Conservation (phyloP, 2,888 invertebrate species). For the Prosopocoilus inquinatus region DNA sequence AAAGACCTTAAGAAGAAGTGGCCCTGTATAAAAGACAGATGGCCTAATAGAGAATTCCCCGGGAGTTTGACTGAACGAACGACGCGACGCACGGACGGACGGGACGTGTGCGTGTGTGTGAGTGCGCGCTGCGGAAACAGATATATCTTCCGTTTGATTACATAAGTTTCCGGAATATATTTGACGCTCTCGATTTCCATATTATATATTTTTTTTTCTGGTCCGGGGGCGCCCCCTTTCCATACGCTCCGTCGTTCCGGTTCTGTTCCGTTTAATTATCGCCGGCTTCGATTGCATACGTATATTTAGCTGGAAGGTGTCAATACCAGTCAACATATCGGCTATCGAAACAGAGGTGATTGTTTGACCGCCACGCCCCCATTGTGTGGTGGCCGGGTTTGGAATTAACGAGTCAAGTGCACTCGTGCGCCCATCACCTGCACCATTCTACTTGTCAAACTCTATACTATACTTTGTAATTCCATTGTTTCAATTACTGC, state of each 20-base stretch:
- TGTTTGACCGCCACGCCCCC: constrained; percentile 38
- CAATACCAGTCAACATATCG: constrained; percentile 38
- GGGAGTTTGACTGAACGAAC: constrained; percentile 25
- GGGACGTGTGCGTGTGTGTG: no score
- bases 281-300: constrained; percentile 18
- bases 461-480: constrained; percentile 15
- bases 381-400: constrained; percentile 28
- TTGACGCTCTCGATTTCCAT: constrained; percentile 16
- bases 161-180: constrained; percentile 24
- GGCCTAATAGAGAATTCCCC: constrained; percentile 31
- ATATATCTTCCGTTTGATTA: constrained; percentile 27
- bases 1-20: constrained; percentile 42
- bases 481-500: constrained; percentile 11
- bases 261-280: constrained; percentile 22
- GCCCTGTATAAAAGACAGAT: constrained; percentile 36
- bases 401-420: constrained; percentile 39
- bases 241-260: neutral
- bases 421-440: constrained; percentile 31
- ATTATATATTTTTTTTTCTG: neutral
- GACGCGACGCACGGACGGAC: neutral
- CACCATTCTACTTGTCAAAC: constrained; percentile 21
- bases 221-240: neutral
- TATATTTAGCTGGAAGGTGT: constrained; percentile 34
- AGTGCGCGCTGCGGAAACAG: constrained; percentile 22
- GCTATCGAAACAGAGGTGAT: constrained; percentile 38